Evolutionary conservation across 2,888 invertebrate genomes (phyloP).

Genomic region (Myopa testacea): DNA sequence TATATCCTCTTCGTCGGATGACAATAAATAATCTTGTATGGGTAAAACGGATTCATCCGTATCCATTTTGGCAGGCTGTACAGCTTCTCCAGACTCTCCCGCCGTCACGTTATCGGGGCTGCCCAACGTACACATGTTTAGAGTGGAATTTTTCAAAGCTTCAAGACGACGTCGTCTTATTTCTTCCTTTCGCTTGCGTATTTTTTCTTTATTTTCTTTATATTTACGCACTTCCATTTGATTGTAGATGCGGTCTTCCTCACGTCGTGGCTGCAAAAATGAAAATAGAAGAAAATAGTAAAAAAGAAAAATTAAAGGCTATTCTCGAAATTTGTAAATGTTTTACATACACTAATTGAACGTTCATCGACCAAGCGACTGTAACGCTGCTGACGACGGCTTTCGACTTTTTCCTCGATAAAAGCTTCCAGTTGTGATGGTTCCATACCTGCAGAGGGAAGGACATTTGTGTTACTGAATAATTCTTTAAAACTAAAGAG

Average conservation of each 20-base stretch:
- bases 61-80: constrained; percentile 30
- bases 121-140: constrained; percentile 46
- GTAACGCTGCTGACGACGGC: constrained; percentile 71
- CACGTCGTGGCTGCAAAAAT: constrained; percentile 78
- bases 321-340: not conserved
- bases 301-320: constrained; percentile 16
- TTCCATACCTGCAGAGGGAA: constrained; percentile 50
- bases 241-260: constrained; percentile 80
- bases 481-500: not conserved
- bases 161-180: constrained; percentile 50
- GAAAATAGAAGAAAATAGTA: constrained; percentile 45
- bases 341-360: constrained; percentile 71
- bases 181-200: constrained; percentile 71
- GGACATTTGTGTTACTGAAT: not conserved
- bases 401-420: constrained; percentile 68
- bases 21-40: constrained; percentile 60
- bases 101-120: constrained; percentile 37
- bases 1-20: constrained; percentile 60
- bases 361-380: constrained; percentile 72
- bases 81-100: constrained; percentile 36
- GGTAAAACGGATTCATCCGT: constrained; percentile 49
- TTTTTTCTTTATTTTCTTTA: constrained; percentile 83
- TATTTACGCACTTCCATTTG: constrained; percentile 80
- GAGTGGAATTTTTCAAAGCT: constrained; percentile 44
- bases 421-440: constrained; percentile 56